Evolutionary conservation across 2,888 invertebrate species (phyloP), one percentile per base, ranked within the genome.

Genomic region (Lasioglossum pauxillum): DNA sequence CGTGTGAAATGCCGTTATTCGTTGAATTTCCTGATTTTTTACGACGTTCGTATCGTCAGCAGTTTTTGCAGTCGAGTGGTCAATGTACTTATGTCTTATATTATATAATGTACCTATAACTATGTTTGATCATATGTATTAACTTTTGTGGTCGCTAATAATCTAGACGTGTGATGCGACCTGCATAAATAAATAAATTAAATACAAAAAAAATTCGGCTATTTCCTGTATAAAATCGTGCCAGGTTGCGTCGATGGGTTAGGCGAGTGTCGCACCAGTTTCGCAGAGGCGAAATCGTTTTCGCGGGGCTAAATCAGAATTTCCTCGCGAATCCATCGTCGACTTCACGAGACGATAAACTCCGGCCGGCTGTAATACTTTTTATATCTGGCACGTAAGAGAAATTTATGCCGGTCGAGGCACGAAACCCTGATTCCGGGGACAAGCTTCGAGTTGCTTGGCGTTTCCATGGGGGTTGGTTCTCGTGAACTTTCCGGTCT

Each of bases 301-400:
- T 5, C 49, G 41, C 8, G 16, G 27, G 71, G 27, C 27, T 71
- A 75, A 84, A 75, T 78, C 53, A 57, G 74, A 57, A 57, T 84
- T 80, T 71, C 41, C 41, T 67, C 27, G 46, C 38, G 44, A 75
- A 75, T 88, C 57, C 77, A 64, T 89, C 78, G 80, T 14, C 35
- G 60, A 35, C 41, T 57, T 74, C 31, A 57, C 35, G 57, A n/a
- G 12, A 69, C 78, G 80, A 90, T 90, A 90, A 90, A 85, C 83
- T 69, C 44, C 60, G 44, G 14, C 19, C 67, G 46, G 67, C 72
- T n/a, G 78, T 27, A 71, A 53, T 85, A 90, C 82, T 87, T 88
- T 90, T 90, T 88, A 72, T 88, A 76, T 82, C 77, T 67, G 27
- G 64, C 41, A 73, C 80, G 69, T 2, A 38, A n/a, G 71, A 64